These are phyloP conservation scores for Galagoides demidoff DNA, from an alignment of 2,797 vertebrate species.

Conservation along the genomic window DNA sequence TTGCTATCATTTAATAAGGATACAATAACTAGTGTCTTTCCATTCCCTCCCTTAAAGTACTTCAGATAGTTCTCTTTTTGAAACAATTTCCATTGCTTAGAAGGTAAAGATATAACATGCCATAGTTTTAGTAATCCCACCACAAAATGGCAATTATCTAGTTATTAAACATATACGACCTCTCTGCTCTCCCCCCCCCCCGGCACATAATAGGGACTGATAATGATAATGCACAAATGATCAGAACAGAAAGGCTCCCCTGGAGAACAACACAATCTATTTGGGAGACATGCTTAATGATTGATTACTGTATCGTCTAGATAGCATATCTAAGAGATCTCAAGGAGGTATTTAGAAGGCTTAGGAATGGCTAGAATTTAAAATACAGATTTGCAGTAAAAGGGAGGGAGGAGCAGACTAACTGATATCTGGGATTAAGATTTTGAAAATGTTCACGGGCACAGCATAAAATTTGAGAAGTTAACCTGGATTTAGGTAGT, in stretches of 20 bases:
- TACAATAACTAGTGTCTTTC: neutral
- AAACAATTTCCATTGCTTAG: neutral
- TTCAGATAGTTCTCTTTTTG: conserved; percentile 3
- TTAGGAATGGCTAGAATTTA: neutral
- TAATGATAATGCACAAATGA: neutral
- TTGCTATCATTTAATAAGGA: neutral
- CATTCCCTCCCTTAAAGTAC: neutral
- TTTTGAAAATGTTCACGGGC: neutral
- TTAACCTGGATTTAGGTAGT: neutral
- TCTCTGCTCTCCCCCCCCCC: no score
- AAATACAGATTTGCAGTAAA: neutral
- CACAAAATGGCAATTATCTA: neutral
- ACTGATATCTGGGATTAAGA: neutral
- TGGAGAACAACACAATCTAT: neutral
- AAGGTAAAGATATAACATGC: neutral
- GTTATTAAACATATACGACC: neutral
- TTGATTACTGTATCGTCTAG: neutral
- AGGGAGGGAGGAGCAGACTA: neutral
- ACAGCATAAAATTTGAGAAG: neutral
- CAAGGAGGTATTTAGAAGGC: neutral
- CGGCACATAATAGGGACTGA: neutral
- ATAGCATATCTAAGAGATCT: neutral
- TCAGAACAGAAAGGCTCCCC: neutral
- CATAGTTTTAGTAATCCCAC: neutral
- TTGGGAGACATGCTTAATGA: neutral